These are phyloP conservation scores for Ylistrum balloti DNA, from an alignment of 1,140 invertebrate genomes.

Conservation along the genomic window DNA sequence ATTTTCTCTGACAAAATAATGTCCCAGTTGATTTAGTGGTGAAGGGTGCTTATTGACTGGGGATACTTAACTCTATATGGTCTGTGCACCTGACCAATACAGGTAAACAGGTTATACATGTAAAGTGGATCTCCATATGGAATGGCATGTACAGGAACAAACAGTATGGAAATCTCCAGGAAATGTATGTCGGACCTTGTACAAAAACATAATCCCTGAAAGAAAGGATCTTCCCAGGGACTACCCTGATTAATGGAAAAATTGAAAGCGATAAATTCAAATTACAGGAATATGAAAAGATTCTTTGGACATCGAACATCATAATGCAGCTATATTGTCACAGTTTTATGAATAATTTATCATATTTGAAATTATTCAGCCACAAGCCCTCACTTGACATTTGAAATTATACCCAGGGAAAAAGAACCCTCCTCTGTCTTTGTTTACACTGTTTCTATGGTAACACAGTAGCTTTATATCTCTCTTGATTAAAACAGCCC, in stretches of 20 bases:
- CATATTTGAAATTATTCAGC: neutral
- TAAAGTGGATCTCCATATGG: neutral
- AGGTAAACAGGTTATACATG: neutral
- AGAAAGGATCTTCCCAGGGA: neutral
- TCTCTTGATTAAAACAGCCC: slow-evolving; percentile 26
- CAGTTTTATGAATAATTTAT: slow-evolving; percentile 29
- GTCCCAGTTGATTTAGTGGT: neutral
- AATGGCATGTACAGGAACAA: slow-evolving; percentile 24
- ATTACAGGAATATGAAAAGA: slow-evolving; percentile 36
- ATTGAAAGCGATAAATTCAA: slow-evolving; percentile 40
- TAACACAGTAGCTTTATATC: neutral
- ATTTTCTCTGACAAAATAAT: slow-evolving; percentile 21
- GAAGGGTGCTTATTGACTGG: neutral
- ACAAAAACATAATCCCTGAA: slow-evolving; percentile 28
- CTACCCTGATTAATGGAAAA: slow-evolving; percentile 21
- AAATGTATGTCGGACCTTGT: neutral
- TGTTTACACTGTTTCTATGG: slow-evolving; percentile 24
- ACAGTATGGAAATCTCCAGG: neutral
- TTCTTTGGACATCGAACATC: slow-evolving; percentile 27
- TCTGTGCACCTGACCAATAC: neutral
- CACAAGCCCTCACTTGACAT: slow-evolving; percentile 22
- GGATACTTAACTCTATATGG: neutral
- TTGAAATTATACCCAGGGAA: neutral
- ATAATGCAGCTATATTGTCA: slow-evolving; percentile 39
- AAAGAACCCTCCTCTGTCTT: neutral